phyloP scores from a whole-genome alignment of 1,140 invertebrate species.

The Oryzaephilus surinamensis region DNA sequence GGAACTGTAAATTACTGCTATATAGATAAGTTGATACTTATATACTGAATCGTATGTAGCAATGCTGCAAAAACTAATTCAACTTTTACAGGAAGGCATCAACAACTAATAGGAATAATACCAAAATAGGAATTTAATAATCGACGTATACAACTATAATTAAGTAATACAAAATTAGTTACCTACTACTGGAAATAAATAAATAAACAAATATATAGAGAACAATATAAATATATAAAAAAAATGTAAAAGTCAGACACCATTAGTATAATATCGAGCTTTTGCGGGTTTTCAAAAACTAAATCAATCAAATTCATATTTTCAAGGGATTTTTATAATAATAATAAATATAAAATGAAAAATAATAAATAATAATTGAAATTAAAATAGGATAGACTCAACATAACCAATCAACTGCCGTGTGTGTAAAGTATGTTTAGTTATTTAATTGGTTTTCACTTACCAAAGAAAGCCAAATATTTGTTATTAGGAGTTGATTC shows the following conservation, averaged over 20 bases:
- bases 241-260: too few relatives aligned
- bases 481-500: conserved; percentile 75
- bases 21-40: conserved; percentile 8
- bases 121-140: conserved; percentile 23
- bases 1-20: too few relatives aligned
- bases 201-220: background rate
- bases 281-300: too few relatives aligned
- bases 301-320: too few relatives aligned
- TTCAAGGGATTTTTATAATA: too few relatives aligned
- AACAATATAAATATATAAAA: conserved; percentile 1
- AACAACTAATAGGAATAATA: conserved; percentile 21
- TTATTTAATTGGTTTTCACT: conserved; percentile 51
- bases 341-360: too few relatives aligned
- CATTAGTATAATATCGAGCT: too few relatives aligned
- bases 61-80: conserved; percentile 21
- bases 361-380: too few relatives aligned
- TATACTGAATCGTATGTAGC: conserved; percentile 13
- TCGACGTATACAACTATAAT: too few relatives aligned
- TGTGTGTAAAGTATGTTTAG: conserved; percentile 38
- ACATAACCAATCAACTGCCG: conserved; percentile 36
- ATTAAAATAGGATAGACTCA: conserved; percentile 20
- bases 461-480: conserved; percentile 82
- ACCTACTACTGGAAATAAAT: background rate
- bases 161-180: background rate
- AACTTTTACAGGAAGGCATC: conserved; percentile 23